Evolutionary conservation across 2,797 vertebrate species (phyloP).

Genomic region (Schizothorax lantsangensis): DNA sequence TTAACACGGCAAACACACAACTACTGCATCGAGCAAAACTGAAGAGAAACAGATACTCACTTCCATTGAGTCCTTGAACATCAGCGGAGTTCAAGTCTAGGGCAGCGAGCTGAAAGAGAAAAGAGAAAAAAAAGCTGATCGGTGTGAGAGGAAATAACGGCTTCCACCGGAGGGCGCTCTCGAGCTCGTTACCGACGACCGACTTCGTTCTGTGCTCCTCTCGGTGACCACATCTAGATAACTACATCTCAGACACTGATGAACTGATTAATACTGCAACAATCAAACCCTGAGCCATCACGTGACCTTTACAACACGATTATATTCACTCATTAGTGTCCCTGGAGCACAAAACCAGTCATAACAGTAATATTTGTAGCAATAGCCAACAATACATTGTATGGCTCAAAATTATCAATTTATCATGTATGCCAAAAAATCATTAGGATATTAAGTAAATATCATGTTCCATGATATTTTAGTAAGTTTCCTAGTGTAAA

Average conservation of each 20-base stretch:
- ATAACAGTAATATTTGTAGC: too few relatives aligned
- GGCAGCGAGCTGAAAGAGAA: constrained; percentile 89
- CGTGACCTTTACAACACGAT: neutral
- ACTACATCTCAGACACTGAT: neutral
- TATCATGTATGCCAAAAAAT: neutral
- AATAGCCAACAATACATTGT: neutral
- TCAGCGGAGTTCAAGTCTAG: constrained; percentile 97
- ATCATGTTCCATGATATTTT: neutral
- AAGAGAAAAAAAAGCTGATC: neutral
- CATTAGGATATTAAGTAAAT: neutral
- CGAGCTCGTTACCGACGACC: neutral
- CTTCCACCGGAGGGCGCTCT: neutral
- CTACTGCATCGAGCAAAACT: neutral
- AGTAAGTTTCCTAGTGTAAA: neutral
- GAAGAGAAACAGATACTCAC: constrained; percentile 80
- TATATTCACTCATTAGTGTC: neutral
- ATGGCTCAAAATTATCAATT: neutral
- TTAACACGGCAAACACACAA: neutral
- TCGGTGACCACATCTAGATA: too few relatives aligned
- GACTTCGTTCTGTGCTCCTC: neutral
- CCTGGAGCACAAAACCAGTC: too few relatives aligned
- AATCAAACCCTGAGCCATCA: neutral
- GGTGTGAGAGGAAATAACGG: constrained; percentile 55
- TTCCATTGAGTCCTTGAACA: constrained; percentile 86
- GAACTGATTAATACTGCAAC: neutral